Evolutionary conservation across 1,140 invertebrate genomes (phyloP).

Genomic region (Cepaea nemoralis): DNA sequence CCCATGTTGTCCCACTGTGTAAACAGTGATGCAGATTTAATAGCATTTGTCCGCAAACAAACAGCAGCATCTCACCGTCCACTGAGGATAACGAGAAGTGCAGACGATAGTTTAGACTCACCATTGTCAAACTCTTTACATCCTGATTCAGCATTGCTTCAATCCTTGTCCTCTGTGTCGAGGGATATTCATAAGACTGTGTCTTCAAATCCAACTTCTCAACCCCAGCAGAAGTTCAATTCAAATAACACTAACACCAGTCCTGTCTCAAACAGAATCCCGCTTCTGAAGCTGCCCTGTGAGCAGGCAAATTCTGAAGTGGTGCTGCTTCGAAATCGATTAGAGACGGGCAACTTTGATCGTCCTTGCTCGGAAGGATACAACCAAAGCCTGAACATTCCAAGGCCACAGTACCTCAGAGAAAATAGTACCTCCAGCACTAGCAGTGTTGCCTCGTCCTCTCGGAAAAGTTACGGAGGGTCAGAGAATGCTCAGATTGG

Average conservation of each 20-base stretch:
- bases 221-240: neutral
- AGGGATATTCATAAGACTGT: conserved; percentile 14
- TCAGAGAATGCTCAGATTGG: conserved; percentile 43
- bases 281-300: conserved; percentile 48
- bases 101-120: conserved; percentile 41
- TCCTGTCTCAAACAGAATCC: conserved; percentile 12
- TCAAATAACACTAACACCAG: conserved; percentile 8
- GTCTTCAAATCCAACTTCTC: neutral
- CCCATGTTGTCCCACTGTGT: conserved; percentile 53
- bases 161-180: neutral
- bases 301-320: conserved; percentile 49
- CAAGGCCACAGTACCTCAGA: conserved; percentile 52
- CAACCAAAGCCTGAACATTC: conserved; percentile 55
- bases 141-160: neutral
- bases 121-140: conserved; percentile 23
- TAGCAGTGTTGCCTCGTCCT: conserved; percentile 49
- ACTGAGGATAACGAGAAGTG: conserved; percentile 51
- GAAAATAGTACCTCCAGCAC: conserved; percentile 54
- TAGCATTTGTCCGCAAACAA: conserved; percentile 29
- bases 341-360: conserved; percentile 35
- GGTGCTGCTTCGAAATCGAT: conserved; percentile 38
- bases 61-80: conserved; percentile 45
- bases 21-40: conserved; percentile 53
- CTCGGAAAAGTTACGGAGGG: conserved; percentile 43
- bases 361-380: conserved; percentile 53